Evolutionary conservation across 2,113 vertebrate species (phyloP), one percentile per base, ranked within the genome.

Genomic region (Pelodiscus sinensis): DNA sequence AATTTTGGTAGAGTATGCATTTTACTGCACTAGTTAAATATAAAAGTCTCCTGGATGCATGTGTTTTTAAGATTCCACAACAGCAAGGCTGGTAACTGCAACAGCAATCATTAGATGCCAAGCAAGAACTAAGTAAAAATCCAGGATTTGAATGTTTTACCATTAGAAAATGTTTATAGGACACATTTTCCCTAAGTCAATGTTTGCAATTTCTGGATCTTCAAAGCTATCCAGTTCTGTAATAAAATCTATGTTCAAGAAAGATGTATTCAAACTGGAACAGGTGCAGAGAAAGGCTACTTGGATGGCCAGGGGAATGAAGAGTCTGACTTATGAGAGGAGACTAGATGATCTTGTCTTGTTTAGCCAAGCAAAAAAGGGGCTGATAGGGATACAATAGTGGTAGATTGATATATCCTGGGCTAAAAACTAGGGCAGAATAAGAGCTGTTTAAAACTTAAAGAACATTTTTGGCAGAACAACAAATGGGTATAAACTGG

Each of bases 21-120:
- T 92, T 24, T 62, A 79, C 58, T 44, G 52, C 51, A 68, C 12
- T 65, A 38, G 11, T 90, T 95, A 84, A 85, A 82, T 92, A 89
- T 11, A 79, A 68, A 21, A 44, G 82, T 92, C 50, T 29, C 57
- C 54, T 80, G 73, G 86, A 84, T 78, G 24, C 18, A 58, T 90
- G 52, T 11, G 27, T 88, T 90, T 95, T 86, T 90, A 62, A 78
- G 75, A 44, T 57, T 88, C 85, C 93, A 51, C 86, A 96, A 73
- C 9, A 84, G 35, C 79, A 90, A 82, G 78, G 9, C 79, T 86
- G 57, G 12, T 15, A 60, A 55, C 4, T 19, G 35, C 79, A 68
- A 82, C 79, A 85, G 80, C 56, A 89, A 52, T 52, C 6, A 1
- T 62, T 24, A 92, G 22, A 73, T 55, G 12, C 52, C 54, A 84